These are phyloP conservation scores for Potamilus streckersoni DNA, from an alignment of 1,140 invertebrate genomes.

Conservation along the genomic window DNA sequence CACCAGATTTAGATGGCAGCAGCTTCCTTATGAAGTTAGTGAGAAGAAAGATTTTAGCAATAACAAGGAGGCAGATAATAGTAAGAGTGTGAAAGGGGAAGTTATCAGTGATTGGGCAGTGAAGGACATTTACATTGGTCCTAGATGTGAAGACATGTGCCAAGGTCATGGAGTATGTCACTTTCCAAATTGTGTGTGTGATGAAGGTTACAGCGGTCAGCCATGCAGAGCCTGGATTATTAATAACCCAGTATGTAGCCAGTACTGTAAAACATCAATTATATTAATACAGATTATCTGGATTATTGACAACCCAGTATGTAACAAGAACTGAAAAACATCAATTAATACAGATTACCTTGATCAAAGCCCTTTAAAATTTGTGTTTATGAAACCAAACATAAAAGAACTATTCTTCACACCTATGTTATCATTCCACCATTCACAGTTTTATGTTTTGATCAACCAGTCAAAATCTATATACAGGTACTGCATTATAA, in stretches of 20 bases:
- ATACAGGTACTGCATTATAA: no score
- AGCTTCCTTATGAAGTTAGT: slow-evolving; percentile 33
- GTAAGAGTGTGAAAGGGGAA: background rate
- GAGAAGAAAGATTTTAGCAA: no score
- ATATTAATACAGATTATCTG: no score
- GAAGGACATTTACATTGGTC: slow-evolving; percentile 69
- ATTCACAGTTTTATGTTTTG: no score
- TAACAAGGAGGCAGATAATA: no score
- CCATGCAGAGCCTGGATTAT: slow-evolving; percentile 41
- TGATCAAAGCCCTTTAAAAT: no score
- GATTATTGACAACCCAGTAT: slow-evolving; percentile 35
- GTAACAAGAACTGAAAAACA: background rate
- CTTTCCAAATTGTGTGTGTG: slow-evolving; percentile 56
- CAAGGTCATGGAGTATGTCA: slow-evolving; percentile 68
- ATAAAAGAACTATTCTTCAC: no score
- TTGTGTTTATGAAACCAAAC: no score
- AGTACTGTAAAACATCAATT: no score
- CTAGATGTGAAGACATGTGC: slow-evolving; percentile 65
- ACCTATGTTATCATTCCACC: no score
- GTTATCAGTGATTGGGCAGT: slow-evolving; percentile 61
- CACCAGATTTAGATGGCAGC: slow-evolving; percentile 61
- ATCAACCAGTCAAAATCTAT: no score
- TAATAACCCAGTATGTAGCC: slow-evolving; percentile 36
- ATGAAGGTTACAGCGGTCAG: slow-evolving; percentile 54
- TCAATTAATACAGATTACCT: no score